phyloP scores from a whole-genome alignment of 2,113 vertebrate species.

The Symphodus melops region DNA sequence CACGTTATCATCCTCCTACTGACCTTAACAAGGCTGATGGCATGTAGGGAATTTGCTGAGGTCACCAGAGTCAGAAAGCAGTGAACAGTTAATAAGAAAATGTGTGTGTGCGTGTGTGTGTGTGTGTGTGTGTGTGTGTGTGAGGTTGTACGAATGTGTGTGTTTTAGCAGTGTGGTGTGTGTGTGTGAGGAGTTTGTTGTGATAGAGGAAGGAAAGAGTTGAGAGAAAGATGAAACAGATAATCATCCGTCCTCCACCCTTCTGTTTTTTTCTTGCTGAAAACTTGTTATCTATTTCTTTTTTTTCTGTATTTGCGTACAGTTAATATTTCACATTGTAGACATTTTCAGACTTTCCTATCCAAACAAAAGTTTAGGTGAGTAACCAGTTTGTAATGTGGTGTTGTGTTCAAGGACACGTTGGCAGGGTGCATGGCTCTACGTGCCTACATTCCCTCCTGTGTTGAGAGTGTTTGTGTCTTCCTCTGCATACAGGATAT shows the following conservation, averaged over 20 bases:
- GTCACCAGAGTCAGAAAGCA: slow-evolving; percentile 50
- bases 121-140: slow-evolving; percentile 11
- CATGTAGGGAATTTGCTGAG: slow-evolving; percentile 73
- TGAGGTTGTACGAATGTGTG: background rate
- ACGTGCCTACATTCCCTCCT: background rate
- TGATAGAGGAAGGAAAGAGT: slow-evolving; percentile 52
- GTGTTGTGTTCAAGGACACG: background rate
- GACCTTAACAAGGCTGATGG: slow-evolving; percentile 61
- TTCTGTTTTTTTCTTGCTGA: background rate
- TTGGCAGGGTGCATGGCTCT: slow-evolving; percentile 1
- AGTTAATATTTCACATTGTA: slow-evolving; percentile 25
- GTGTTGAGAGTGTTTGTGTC: slow-evolving; percentile 3
- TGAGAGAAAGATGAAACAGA: slow-evolving; percentile 53
- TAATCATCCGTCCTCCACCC: slow-evolving; percentile 34
- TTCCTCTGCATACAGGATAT: slow-evolving; percentile 61
- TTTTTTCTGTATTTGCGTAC: background rate
- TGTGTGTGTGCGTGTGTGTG: background rate
- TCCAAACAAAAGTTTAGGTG: background rate
- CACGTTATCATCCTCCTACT: slow-evolving; percentile 22
- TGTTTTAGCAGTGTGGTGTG: background rate
- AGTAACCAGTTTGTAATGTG: background rate
- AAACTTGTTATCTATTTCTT: background rate
- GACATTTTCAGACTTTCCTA: background rate
- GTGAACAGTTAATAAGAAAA: slow-evolving; percentile 1
- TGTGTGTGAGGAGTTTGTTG: slow-evolving; percentile 15